Evolutionary conservation across 1,140 invertebrate genomes (phyloP), one percentile per base, ranked within the genome.

Genomic region (Lucilia sericata): DNA sequence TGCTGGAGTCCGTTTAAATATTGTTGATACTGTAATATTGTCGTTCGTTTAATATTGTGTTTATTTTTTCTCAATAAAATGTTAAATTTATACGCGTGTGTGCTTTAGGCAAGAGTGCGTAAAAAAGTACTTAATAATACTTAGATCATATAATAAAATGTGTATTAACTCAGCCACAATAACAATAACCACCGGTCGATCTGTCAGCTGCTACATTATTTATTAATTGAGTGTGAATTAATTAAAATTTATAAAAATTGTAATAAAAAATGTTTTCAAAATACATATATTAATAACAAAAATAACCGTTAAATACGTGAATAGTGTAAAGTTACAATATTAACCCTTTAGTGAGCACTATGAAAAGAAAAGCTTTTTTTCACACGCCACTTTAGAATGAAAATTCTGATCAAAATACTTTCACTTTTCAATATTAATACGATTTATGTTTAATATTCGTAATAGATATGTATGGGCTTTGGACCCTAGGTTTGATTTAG

Each of bases 151-250:
- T 42, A 42, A n/a, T 47, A 9, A 36, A 34, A 75, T 42, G 75
- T 60, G 55, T n/a, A 60, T 60, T 60, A 17, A 60, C n/a, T 60
- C 14, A 17, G n/a, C 8, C 13, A 60, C 55, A 60, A 60, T 7
- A 42, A 42, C 42, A 42, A 42, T 10, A 42, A 7, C 42, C 7
- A n/a, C 17, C 17, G 55, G 14, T 47, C 17, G 34, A 19, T n/a
- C n/a, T 42, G 42, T 42, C 42, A 5, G 42, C 42, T 42, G 42
- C 7, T 80, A 17, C 14, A 49, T 51, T 13, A 80, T 80, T 42
- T 8, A 9, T 80, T 80, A 47, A 80, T 80, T 80, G 19, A 80
- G 76, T 80, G 76, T 80, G 47, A 80, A 80, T 51, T 51, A 80
- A 80, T 49, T 49, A 80, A 80, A 80, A 80, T 51, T 19, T 42